A percentile compares a stretch with the other conserved stretches of the same genome.
Evolutionary conservation across 2,797 vertebrate genomes (phyloP).

Genomic region (Scleropages formosus): DNA sequence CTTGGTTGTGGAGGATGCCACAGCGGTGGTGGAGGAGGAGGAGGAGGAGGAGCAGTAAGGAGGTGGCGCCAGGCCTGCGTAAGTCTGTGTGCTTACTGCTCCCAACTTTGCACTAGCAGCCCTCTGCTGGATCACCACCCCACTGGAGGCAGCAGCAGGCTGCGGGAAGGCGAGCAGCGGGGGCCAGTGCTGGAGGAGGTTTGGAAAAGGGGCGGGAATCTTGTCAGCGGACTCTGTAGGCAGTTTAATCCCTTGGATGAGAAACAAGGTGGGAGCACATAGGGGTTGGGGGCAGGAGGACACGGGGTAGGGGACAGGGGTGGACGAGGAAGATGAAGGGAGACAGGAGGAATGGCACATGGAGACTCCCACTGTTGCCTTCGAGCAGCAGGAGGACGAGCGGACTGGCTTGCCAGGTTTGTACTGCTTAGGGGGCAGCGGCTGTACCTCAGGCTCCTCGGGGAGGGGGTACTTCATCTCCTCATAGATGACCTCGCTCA

Average conservation of each 20-base stretch:
- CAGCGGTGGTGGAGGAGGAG: too few relatives aligned
- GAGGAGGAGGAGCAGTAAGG: conserved; percentile 47
- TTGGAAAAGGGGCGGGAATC: conserved; percentile 88
- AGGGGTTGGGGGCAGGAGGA: conserved; percentile 72
- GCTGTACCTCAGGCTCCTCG: conserved; percentile 70
- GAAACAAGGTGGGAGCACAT: conserved; percentile 74
- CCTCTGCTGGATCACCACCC: conserved; percentile 69
- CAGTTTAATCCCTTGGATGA: conserved; percentile 68
- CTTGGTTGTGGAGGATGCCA: conserved; percentile 57
- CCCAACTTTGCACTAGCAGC: conserved; percentile 62
- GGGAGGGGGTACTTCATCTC: conserved; percentile 88
- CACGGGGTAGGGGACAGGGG: too few relatives aligned
- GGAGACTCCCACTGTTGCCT: conserved; percentile 71
- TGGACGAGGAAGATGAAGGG: conserved; percentile 67
- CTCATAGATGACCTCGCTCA: conserved; percentile 90
- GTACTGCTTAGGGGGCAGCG: conserved; percentile 50
- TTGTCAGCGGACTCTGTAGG: conserved; percentile 73
- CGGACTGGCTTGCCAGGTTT: conserved; percentile 69
- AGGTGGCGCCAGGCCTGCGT: conserved; percentile 51
- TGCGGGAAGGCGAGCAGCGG: conserved; percentile 86
- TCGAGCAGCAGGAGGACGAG: conserved; percentile 66
- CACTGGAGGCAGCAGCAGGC: conserved; percentile 75
- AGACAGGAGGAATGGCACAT: conserved; percentile 73
- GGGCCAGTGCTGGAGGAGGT: conserved; percentile 86
- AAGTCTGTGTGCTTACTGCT: conserved; percentile 45